Percentiles rank a stretch among this genome's conserved stretches.
These are phyloP conservation scores for Rhinoraja longicauda DNA, from an alignment of 2,797 vertebrate species.

Conservation along the genomic window DNA sequence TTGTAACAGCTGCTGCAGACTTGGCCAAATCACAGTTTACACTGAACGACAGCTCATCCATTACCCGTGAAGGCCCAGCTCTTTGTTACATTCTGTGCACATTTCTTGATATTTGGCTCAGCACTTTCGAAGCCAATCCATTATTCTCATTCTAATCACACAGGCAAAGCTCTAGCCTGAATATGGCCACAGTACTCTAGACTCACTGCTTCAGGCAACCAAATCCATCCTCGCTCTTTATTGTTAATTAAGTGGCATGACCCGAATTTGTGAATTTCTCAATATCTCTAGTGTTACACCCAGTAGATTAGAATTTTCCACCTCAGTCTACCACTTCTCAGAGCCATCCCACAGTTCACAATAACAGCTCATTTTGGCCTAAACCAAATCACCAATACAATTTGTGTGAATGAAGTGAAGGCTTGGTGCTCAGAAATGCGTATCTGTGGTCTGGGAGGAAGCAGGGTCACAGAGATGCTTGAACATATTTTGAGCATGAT, in stretches of 20 bases:
- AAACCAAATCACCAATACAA: background rate
- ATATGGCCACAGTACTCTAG: background rate
- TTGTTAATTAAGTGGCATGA: conserved; percentile 24
- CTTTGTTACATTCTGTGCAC: conserved; percentile 9
- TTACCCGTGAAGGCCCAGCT: background rate
- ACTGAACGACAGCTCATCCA: background rate
- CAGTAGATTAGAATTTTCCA: conserved; percentile 1
- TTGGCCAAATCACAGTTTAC: background rate
- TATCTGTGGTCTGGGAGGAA: background rate
- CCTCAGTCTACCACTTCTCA: background rate
- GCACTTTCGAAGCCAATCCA: conserved; percentile 16
- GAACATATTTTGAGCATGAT: background rate
- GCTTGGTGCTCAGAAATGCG: too few species aligned
- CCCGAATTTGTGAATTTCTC: conserved; percentile 3
- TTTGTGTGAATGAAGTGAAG: background rate
- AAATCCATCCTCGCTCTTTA: conserved; percentile 7
- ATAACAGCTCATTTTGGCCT: background rate
- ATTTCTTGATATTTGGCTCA: conserved; percentile 18
- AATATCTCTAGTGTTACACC: background rate
- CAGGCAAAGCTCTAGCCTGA: background rate
- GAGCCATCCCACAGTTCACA: background rate
- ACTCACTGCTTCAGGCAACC: conserved; percentile 19
- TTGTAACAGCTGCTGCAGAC: background rate
- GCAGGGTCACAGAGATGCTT: background rate
- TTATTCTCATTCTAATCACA: conserved; percentile 33